Evolutionary conservation across 2,888 invertebrate species (phyloP).

Genomic region (Acleris cristana): DNA sequence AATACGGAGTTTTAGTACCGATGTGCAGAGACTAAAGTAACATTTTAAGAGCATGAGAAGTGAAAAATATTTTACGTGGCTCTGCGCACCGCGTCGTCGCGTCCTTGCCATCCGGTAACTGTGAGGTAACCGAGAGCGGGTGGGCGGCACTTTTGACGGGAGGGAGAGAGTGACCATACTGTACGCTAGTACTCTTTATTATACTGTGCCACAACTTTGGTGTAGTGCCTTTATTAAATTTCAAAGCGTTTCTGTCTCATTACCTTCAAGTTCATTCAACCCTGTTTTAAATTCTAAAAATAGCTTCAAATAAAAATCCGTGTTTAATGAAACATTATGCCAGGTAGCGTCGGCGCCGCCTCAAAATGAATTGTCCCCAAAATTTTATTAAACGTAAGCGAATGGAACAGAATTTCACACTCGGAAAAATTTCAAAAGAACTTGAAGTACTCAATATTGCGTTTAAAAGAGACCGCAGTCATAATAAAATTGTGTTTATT

Average conservation of each 20-base stretch:
- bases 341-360: constrained; percentile 24
- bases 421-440: constrained; percentile 72
- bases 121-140: too few relatives aligned
- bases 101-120: too few relatives aligned
- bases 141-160: too few relatives aligned
- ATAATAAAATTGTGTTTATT: constrained; percentile 70
- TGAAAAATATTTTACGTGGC: too few relatives aligned
- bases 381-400: constrained; percentile 74
- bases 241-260: not conserved
- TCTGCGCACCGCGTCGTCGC: too few relatives aligned
- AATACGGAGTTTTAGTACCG: too few relatives aligned
- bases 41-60: too few relatives aligned
- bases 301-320: not conserved
- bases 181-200: too few relatives aligned
- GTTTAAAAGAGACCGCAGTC: constrained; percentile 63
- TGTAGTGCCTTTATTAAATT: too few relatives aligned
- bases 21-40: too few relatives aligned
- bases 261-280: not conserved
- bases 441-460: constrained; percentile 69
- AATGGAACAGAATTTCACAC: constrained; percentile 75
- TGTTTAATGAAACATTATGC: constrained; percentile 21
- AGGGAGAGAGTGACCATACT: too few relatives aligned
- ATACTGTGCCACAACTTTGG: too few relatives aligned
- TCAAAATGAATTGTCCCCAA: constrained; percentile 57
- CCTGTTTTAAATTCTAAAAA: not conserved